Evolutionary conservation across 1,140 invertebrate genomes (phyloP).

Genomic region (Camponotus pennsylvanicus): DNA sequence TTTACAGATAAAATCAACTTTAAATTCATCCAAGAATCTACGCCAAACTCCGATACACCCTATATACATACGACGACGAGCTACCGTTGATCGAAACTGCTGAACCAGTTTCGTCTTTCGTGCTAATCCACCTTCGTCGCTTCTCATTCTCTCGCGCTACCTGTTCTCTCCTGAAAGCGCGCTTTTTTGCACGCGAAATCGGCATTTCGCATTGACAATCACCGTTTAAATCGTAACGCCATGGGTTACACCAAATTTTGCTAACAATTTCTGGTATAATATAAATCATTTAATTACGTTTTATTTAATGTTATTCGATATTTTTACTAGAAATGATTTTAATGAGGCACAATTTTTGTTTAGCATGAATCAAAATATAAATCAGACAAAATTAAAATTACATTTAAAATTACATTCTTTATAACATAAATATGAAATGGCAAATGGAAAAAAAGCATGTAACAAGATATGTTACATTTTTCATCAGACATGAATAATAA

Average conservation of each 20-base stretch:
- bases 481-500: not conserved
- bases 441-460: not conserved
- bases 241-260: not conserved
- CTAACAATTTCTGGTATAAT: not conserved
- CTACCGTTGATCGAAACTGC: conserved; percentile 79
- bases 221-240: conserved; percentile 34
- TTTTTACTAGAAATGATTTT: not conserved
- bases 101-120: conserved; percentile 82
- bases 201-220: conserved; percentile 39
- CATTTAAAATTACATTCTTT: not conserved
- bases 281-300: too few species aligned
- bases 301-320: too few species aligned
- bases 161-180: conserved; percentile 38
- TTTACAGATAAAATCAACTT: not conserved
- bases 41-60: conserved; percentile 24
- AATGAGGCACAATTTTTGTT: not conserved
- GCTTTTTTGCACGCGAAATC: conserved; percentile 45
- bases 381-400: not conserved
- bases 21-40: not conserved
- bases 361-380: not conserved
- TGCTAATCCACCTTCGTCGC: conserved; percentile 74
- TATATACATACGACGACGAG: conserved; percentile 52
- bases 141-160: conserved; percentile 22
- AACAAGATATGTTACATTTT: not conserved
- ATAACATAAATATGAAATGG: not conserved